Evolutionary conservation across 2,113 vertebrate species (phyloP).

Genomic region (Dasyurus viverrinus): DNA sequence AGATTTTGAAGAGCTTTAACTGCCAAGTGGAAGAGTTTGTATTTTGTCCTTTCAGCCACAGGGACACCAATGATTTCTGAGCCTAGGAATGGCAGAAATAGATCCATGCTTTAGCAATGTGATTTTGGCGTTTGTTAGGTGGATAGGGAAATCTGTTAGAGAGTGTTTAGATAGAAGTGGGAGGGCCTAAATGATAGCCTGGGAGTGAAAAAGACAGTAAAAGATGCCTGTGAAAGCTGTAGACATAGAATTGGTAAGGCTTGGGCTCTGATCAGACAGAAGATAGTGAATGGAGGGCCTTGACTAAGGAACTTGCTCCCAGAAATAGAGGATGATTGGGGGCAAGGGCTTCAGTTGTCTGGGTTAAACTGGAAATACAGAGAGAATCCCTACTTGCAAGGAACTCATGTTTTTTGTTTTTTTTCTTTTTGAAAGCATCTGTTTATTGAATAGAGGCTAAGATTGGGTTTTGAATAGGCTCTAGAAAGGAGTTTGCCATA

Average conservation of each 20-base stretch:
- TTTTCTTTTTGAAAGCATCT: neutral
- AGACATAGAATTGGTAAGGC: neutral
- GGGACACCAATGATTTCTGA: neutral
- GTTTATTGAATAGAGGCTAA: neutral
- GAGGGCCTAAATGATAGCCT: neutral
- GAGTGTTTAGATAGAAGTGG: neutral
- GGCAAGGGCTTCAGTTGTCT: too few species aligned
- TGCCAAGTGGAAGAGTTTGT: neutral
- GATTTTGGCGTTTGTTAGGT: neutral
- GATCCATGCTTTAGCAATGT: neutral
- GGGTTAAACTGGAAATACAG: too few species aligned
- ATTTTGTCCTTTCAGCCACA: neutral
- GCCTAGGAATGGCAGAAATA: neutral
- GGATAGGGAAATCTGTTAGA: neutral
- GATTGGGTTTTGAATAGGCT: conserved; percentile 11
- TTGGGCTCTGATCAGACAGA: too few species aligned
- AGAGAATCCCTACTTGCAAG: too few species aligned
- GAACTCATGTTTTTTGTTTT: too few species aligned
- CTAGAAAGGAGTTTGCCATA: conserved; percentile 19
- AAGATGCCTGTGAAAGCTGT: neutral
- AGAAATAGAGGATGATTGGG: too few species aligned
- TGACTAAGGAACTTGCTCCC: too few species aligned
- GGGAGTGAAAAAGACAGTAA: neutral
- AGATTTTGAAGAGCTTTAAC: neutral
- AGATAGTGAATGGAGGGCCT: too few species aligned